These are phyloP conservation scores for Teleopsis dalmanni DNA, from an alignment of 1,140 invertebrate species.

Conservation along the genomic window DNA sequence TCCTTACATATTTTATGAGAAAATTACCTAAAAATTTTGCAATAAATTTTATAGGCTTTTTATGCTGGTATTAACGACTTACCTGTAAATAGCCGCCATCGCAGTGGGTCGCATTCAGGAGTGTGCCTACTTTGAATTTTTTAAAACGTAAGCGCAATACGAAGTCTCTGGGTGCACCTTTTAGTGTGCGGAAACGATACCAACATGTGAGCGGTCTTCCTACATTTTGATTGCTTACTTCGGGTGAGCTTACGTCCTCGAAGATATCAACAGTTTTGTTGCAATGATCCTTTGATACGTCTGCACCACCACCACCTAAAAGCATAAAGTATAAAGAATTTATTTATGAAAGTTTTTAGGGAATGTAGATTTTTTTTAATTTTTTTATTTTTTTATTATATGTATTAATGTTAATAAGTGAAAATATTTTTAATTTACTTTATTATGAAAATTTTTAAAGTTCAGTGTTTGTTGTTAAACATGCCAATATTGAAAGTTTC, in stretches of 20 bases:
- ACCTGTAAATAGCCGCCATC: constrained; percentile 82
- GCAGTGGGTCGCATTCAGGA: constrained; percentile 78
- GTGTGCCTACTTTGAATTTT: constrained; percentile 82
- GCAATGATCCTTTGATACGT: constrained; percentile 59
- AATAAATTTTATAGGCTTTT: neutral
- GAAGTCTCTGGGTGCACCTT: constrained; percentile 77
- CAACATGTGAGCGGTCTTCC: constrained; percentile 78
- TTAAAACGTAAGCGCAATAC: constrained; percentile 82
- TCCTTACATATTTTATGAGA: too few relatives aligned
- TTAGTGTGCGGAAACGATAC: constrained; percentile 78
- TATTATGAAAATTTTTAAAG: too few relatives aligned
- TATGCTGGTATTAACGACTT: too few relatives aligned
- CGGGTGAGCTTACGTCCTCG: constrained; percentile 79
- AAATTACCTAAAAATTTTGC: neutral
- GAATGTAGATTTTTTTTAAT: too few relatives aligned
- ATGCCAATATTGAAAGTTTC: too few relatives aligned
- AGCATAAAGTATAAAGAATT: constrained; percentile 11
- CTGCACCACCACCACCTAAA: constrained; percentile 34
- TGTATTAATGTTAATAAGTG: too few relatives aligned
- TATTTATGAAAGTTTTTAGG: too few relatives aligned
- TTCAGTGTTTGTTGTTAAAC: too few relatives aligned
- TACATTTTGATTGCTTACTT: constrained; percentile 70
- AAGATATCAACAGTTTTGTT: constrained; percentile 90
- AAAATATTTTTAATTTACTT: too few relatives aligned
- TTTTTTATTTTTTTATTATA: too few relatives aligned